phyloP scores from a whole-genome alignment of 1,140 invertebrate genomes.

The Kradibia gibbosae region DNA sequence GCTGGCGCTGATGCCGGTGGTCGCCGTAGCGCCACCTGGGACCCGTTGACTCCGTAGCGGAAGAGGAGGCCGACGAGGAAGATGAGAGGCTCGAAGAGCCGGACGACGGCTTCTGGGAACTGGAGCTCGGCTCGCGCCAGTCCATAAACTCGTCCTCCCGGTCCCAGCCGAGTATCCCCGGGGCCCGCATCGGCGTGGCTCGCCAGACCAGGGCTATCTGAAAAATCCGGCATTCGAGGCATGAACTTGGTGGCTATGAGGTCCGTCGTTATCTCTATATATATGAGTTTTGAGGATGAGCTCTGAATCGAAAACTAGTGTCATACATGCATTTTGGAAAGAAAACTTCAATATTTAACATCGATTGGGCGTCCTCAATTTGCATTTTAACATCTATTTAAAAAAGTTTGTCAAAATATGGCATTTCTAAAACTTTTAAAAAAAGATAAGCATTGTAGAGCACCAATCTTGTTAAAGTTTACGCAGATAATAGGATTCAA shows the following conservation, averaged over 20 bases:
- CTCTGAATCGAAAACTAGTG: too few relatives aligned
- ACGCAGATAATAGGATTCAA: neutral
- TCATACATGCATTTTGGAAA: neutral
- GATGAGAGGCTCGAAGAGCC: conserved; percentile 20
- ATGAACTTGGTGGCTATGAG: too few relatives aligned
- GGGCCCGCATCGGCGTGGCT: conserved; percentile 70
- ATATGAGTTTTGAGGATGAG: too few relatives aligned
- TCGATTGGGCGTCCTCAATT: too few relatives aligned
- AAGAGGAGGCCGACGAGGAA: conserved; percentile 46
- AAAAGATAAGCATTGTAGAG: neutral
- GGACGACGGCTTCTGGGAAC: conserved; percentile 35
- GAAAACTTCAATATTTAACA: too few relatives aligned
- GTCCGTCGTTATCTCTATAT: too few relatives aligned
- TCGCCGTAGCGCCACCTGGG: conserved; percentile 60
- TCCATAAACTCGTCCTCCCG: conserved; percentile 71
- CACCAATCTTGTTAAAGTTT: neutral
- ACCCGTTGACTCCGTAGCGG: conserved; percentile 47
- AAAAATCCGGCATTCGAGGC: too few relatives aligned
- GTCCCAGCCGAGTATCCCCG: conserved; percentile 70
- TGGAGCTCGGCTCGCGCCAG: conserved; percentile 65
- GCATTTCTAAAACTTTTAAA: too few relatives aligned
- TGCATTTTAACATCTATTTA: too few relatives aligned
- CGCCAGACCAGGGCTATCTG: conserved; percentile 71
- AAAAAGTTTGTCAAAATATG: too few relatives aligned
- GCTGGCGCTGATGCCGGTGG: conserved; percentile 1